Conservation (phyloP, 2,113 vertebrate species). For the Apeltes quadracus region DNA sequence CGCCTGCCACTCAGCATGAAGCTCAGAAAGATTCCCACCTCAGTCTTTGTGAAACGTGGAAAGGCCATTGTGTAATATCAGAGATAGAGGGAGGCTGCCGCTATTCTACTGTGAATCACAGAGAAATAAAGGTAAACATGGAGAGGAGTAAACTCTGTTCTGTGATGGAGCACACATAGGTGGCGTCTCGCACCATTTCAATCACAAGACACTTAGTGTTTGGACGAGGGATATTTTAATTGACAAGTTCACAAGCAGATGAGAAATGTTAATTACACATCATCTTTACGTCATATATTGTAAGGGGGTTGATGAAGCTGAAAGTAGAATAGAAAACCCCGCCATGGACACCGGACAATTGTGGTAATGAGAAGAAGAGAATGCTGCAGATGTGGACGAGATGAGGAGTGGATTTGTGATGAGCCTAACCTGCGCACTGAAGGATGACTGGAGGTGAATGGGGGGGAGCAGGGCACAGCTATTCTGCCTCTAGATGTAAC, state of each 20-base stretch:
- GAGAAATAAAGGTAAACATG: slow-evolving; percentile 18
- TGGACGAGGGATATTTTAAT: background rate
- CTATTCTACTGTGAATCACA: slow-evolving; percentile 9
- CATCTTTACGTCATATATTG: background rate
- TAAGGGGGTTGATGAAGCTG: background rate
- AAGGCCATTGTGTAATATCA: slow-evolving; percentile 33
- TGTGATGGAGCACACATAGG: slow-evolving; percentile 11
- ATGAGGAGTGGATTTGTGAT: background rate
- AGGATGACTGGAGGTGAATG: background rate
- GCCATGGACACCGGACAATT: background rate
- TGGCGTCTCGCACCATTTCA: slow-evolving; percentile 1
- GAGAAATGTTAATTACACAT: too few relatives aligned
- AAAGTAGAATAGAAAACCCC: background rate
- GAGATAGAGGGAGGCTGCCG: slow-evolving; percentile 11
- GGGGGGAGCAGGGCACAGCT: background rate
- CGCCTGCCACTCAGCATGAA: slow-evolving; percentile 46
- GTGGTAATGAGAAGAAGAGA: background rate
- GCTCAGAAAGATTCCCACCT: slow-evolving; percentile 60
- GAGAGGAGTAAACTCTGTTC: slow-evolving; percentile 17
- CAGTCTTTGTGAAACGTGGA: slow-evolving; percentile 58
- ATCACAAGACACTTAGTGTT: background rate
- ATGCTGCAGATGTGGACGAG: background rate
- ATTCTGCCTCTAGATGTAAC: background rate
- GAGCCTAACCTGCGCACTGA: background rate
- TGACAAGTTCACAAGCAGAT: background rate